Base-by-base conservation (phyloP, 2,797 vertebrate species). In the Parauchenoglanis punctatus region DNA sequence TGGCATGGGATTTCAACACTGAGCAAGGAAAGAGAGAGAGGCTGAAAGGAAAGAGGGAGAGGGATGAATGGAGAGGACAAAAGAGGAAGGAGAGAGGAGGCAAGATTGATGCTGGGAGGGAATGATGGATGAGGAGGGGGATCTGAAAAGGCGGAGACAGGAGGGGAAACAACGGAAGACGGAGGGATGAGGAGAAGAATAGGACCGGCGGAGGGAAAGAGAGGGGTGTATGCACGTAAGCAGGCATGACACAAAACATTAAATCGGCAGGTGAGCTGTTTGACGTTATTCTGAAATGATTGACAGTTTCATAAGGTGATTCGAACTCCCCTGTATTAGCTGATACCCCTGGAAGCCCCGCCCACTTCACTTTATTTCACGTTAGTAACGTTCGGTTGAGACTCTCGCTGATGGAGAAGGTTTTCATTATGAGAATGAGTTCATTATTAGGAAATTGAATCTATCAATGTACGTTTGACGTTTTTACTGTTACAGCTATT, bases 1-100 rank as follows among this genome's bases (percentile, higher is more conserved):
- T 92, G 91, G 90, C 89, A 89, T 91, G 91, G 86, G 86, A 87
- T 70, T 87, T 35, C 73, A 90, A 46, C 84, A 81, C 77, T 20
- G 35, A 83, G 35, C 11, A 25, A 61, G 25, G 61, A 35, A 35
- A 88, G 1, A 59, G 65, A 81, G 25, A 40, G 31, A 12, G 58
- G 3, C 20, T 76, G 70, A 87, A 78, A 49, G 35, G 31, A 63
- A 7, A 82, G 73, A 86, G 35, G 77, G 52, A 49, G 58, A 52
- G 31, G 2, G 44, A 76, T 76, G 54, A 86, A 25, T 56, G 59
- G 73, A 25, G 67, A 56, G 49, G 65, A 83, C 72, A 44, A 65
- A 28, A 46, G 13, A 76, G 46, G 65, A 78, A 80, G 61, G 7
- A 77, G 25, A 82, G 84, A 76, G 28, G 52, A 23, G 52, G 17